Conservation (phyloP, 1,140 invertebrate genomes). For the Drosophila seguyi region DNA sequence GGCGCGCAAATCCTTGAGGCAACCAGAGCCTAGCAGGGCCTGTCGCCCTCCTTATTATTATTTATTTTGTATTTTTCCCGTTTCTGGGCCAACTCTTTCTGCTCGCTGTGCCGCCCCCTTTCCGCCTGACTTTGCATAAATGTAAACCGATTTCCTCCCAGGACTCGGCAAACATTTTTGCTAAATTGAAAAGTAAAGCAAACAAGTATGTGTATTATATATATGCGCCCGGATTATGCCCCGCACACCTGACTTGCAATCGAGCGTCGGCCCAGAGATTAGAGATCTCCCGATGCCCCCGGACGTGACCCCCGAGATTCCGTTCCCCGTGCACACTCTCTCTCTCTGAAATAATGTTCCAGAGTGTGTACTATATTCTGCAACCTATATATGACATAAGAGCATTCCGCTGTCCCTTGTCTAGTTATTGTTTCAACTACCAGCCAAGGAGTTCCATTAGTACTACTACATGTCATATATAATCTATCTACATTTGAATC, state of each 20-base stretch:
- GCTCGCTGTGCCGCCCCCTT: constrained; percentile 11
- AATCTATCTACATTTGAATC: not conserved
- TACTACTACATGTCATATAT: not conserved
- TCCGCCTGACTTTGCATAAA: constrained; percentile 52
- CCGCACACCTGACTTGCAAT: too few relatives aligned
- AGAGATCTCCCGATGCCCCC: constrained; percentile 13
- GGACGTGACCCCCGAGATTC: not conserved
- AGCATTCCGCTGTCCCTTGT: not conserved
- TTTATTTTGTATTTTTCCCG: constrained; percentile 7
- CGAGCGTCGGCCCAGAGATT: constrained; percentile 31
- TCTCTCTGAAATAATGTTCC: not conserved
- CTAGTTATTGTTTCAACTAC: too few relatives aligned
- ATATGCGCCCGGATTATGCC: not conserved
- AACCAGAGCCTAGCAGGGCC: constrained; percentile 11
- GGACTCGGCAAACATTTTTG: constrained; percentile 46
- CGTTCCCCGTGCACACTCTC: not conserved
- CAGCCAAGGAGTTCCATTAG: too few relatives aligned
- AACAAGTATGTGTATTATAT: constrained; percentile 21
- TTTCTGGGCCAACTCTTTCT: constrained; percentile 43
- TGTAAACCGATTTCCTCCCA: constrained; percentile 36
- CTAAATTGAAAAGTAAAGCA: constrained; percentile 50
- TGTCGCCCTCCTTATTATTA: constrained; percentile 6
- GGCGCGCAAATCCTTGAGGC: constrained; percentile 36
- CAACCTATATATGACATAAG: not conserved
- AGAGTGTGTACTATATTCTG: not conserved